phyloP scores from a whole-genome alignment of 2,113 vertebrate species.

The Carassius gibelio region DNA sequence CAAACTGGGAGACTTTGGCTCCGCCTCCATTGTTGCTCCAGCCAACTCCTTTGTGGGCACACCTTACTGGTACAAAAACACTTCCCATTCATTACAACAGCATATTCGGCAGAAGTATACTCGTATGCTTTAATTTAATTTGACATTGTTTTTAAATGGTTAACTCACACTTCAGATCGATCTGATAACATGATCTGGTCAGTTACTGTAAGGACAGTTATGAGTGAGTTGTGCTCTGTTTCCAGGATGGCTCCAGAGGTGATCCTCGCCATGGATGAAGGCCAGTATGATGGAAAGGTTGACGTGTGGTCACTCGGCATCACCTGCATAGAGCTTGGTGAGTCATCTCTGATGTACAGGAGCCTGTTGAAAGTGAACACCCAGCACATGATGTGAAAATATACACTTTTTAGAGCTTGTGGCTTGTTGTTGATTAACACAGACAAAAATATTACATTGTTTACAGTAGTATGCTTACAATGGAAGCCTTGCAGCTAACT shows the following conservation, averaged over 20 bases:
- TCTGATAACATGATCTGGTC: background rate
- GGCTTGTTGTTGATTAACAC: background rate
- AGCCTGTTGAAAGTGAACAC: too few relatives aligned
- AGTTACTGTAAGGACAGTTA: too few relatives aligned
- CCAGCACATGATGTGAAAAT: too few relatives aligned
- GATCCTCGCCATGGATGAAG: constrained; percentile 93
- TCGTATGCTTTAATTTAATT: background rate
- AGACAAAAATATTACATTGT: background rate
- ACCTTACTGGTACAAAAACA: constrained; percentile 81
- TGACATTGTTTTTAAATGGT: too few relatives aligned
- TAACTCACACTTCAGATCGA: background rate
- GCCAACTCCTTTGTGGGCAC: constrained; percentile 94
- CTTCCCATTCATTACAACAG: too few relatives aligned
- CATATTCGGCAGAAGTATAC: background rate
- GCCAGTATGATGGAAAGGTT: constrained; percentile 92
- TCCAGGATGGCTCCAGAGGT: constrained; percentile 93
- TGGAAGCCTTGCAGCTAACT: constrained; percentile 20
- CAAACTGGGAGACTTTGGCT: constrained; percentile 91
- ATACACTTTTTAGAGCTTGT: background rate
- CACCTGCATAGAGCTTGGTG: constrained; percentile 91
- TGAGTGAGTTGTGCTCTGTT: constrained; percentile 24
- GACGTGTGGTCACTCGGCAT: constrained; percentile 95
- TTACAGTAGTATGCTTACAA: background rate
- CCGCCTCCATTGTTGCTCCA: constrained; percentile 87
- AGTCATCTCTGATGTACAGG: constrained; percentile 31